Evolutionary conservation across 2,797 vertebrate species (phyloP).

Genomic region (Nannoperca australis): DNA sequence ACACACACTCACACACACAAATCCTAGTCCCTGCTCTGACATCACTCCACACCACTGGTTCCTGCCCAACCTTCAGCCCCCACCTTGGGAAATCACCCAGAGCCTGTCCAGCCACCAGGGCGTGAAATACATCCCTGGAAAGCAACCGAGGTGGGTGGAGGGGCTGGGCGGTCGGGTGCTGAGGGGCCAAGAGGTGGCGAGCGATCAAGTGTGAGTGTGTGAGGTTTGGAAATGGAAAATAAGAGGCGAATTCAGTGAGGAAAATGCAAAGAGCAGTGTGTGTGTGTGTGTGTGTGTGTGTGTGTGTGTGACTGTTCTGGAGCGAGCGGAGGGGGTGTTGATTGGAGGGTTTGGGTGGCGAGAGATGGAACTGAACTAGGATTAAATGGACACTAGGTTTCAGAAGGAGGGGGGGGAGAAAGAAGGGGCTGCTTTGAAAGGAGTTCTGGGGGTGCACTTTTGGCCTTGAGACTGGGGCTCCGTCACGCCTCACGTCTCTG

Average conservation of each 20-base stretch:
- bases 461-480: constrained; percentile 79
- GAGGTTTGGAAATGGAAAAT: constrained; percentile 63
- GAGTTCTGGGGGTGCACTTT: constrained; percentile 67
- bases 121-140: constrained; percentile 80
- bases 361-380: constrained; percentile 80
- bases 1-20: constrained; percentile 39
- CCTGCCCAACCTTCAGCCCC: constrained; percentile 72
- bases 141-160: constrained; percentile 63
- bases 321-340: constrained; percentile 62
- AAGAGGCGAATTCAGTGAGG: constrained; percentile 48
- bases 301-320: constrained; percentile 43
- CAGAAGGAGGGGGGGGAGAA: constrained; percentile 44
- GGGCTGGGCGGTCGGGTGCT: constrained; percentile 35
- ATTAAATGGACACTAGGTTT: constrained; percentile 80
- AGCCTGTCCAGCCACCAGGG: constrained; percentile 77
- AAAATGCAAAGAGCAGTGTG: constrained; percentile 60
- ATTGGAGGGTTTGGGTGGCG: constrained; percentile 66
- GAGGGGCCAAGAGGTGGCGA: constrained; percentile 59
- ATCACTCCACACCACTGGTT: constrained; percentile 79
- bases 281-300: constrained; percentile 5
- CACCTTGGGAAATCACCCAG: constrained; percentile 83
- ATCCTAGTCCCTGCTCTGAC: constrained; percentile 62
- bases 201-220: constrained; percentile 55
- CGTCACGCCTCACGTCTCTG: constrained; percentile 78
- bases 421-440: constrained; percentile 59